These are phyloP conservation scores for Drosophila vallismaia DNA, from an alignment of 2,888 invertebrate species.

Conservation along the genomic window DNA sequence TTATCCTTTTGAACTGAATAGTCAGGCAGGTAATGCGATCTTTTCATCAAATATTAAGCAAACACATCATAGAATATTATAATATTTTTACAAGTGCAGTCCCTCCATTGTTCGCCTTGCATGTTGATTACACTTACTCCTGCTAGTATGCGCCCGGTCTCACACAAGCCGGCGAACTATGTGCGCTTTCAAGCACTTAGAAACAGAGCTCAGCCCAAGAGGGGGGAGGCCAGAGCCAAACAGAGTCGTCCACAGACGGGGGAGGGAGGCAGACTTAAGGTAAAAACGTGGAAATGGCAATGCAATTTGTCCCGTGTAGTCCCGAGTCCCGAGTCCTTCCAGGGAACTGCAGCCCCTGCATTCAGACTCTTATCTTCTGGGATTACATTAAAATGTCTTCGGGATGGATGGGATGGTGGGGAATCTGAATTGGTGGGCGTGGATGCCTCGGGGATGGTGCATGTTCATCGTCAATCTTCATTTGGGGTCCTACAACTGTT, in stretches of 20 bases:
- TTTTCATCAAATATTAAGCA: too few relatives aligned
- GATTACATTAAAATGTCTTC: conserved; percentile 54
- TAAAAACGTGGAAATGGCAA: conserved; percentile 71
- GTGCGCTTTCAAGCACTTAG: conserved; percentile 53
- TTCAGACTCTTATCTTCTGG: conserved; percentile 41
- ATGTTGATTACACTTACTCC: conserved; percentile 66
- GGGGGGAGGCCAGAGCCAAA: not conserved
- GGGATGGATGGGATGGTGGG: conserved; percentile 19
- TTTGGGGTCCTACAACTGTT: conserved; percentile 33
- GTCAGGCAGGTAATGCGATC: too few relatives aligned
- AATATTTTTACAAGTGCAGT: conserved; percentile 13
- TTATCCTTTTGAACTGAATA: too few relatives aligned
- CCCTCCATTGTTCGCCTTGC: conserved; percentile 50
- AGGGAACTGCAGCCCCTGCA: conserved; percentile 19
- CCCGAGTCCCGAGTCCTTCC: conserved; percentile 23
- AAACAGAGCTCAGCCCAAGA: conserved; percentile 20
- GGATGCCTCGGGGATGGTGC: conserved; percentile 1
- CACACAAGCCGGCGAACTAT: conserved; percentile 50
- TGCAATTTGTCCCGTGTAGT: conserved; percentile 68
- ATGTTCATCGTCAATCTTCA: conserved; percentile 45
- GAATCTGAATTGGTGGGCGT: conserved; percentile 34
- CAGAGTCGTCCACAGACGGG: conserved; percentile 1
- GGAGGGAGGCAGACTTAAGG: not conserved
- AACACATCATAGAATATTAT: not conserved
- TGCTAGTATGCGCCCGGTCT: conserved; percentile 52